phyloP scores from a whole-genome alignment of 2,888 invertebrate genomes.

The Xestia sexstrigata region DNA sequence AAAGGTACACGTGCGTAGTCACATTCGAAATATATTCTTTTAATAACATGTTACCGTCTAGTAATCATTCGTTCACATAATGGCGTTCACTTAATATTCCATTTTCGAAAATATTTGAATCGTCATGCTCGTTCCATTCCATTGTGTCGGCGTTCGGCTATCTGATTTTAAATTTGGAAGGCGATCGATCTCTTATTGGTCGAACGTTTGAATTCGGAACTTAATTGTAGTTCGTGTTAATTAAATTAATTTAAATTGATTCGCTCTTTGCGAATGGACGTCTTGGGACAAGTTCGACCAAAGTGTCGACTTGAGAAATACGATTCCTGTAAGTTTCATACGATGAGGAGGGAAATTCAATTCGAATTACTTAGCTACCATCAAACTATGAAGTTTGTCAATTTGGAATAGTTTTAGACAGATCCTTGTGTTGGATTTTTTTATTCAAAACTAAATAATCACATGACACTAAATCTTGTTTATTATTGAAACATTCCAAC shows the following conservation, averaged over 20 bases:
- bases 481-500: slow-evolving; percentile 44
- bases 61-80: slow-evolving; percentile 88
- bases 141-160: slow-evolving; percentile 86
- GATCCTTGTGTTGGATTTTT: not conserved
- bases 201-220: slow-evolving; percentile 80
- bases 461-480: slow-evolving; percentile 13
- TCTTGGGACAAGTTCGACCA: slow-evolving; percentile 39
- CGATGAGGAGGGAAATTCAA: slow-evolving; percentile 11
- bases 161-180: slow-evolving; percentile 89
- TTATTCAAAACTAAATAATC: slow-evolving; percentile 6
- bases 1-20: slow-evolving; percentile 45
- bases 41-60: slow-evolving; percentile 85
- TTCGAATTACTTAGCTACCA: slow-evolving; percentile 27
- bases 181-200: slow-evolving; percentile 85
- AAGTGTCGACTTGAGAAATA: slow-evolving; percentile 34
- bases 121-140: slow-evolving; percentile 89
- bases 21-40: slow-evolving; percentile 74
- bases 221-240: slow-evolving; percentile 77
- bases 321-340: slow-evolving; percentile 27
- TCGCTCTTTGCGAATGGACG: slow-evolving; percentile 42
- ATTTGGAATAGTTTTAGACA: slow-evolving; percentile 3
- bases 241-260: slow-evolving; percentile 72
- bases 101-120: slow-evolving; percentile 90
- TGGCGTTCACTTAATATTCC: slow-evolving; percentile 90
- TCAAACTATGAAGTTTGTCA: not conserved